Evolutionary conservation across 2,113 vertebrate genomes (phyloP).

Genomic region (Blennius ocellaris): DNA sequence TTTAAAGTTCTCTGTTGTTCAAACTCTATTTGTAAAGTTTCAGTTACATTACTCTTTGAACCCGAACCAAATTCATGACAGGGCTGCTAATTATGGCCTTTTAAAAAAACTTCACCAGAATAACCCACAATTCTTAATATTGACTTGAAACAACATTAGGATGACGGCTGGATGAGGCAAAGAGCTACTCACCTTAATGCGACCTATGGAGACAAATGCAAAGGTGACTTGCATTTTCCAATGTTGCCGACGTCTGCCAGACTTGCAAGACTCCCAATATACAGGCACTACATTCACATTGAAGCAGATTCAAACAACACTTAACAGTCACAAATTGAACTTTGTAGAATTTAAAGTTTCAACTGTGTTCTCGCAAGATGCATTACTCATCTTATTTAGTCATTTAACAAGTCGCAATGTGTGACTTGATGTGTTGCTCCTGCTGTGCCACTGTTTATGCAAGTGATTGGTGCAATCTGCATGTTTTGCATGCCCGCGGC

Average conservation of each 20-base stretch:
- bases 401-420: conserved; percentile 18
- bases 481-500: conserved; percentile 1
- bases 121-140: conserved; percentile 34
- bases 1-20: no score
- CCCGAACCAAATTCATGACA: no score
- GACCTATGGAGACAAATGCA: conserved; percentile 56
- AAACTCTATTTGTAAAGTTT: no score
- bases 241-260: conserved; percentile 11
- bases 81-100: no score
- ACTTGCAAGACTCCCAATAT: conserved; percentile 14
- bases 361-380: neutral
- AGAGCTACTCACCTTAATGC: conserved; percentile 49
- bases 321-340: neutral
- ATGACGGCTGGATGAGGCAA: conserved; percentile 45
- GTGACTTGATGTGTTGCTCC: conserved; percentile 14
- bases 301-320: conserved; percentile 3
- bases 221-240: conserved; percentile 45
- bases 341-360: conserved; percentile 11
- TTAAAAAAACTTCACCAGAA: no score
- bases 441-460: conserved; percentile 25
- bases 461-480: conserved; percentile 27
- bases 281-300: conserved; percentile 12
- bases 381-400: conserved; percentile 20
- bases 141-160: conserved; percentile 46
- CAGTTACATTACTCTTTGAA: no score